Evolutionary conservation across 2,113 vertebrate genomes (phyloP).

Genomic region (Sylvilagus bachmani): DNA sequence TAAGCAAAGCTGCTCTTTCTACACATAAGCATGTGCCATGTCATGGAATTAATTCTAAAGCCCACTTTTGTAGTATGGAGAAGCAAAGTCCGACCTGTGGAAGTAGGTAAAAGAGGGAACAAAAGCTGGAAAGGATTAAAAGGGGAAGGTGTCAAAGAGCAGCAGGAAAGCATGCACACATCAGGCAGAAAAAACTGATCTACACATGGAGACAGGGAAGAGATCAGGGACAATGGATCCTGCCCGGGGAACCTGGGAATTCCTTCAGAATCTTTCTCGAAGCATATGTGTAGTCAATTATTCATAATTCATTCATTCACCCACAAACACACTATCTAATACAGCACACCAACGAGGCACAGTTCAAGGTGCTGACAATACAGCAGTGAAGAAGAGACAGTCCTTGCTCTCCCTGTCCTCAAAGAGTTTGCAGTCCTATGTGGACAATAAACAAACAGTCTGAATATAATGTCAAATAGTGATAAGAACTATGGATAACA

Average conservation of each 20-base stretch:
- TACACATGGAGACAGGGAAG: background rate
- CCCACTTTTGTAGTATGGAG: background rate
- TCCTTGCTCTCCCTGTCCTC: background rate
- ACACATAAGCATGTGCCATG: background rate
- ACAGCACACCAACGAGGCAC: background rate
- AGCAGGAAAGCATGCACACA: background rate
- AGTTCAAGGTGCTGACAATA: background rate
- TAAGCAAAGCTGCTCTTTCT: background rate
- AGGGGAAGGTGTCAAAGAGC: background rate
- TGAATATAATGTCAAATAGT: conserved; percentile 25
- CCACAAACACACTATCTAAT: background rate
- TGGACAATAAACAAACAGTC: background rate
- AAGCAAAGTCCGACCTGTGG: background rate
- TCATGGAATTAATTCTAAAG: conserved; percentile 29
- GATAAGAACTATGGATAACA: conserved; percentile 33
- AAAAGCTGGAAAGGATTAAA: background rate
- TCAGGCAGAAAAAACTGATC: background rate
- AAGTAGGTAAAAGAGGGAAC: background rate
- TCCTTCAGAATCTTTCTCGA: conserved; percentile 8
- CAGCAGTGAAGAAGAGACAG: conserved; percentile 1
- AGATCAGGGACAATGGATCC: background rate
- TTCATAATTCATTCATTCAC: background rate
- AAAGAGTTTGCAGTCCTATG: background rate
- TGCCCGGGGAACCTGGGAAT: background rate
- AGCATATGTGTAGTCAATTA: background rate